Conservation (phyloP, 2,888 invertebrate genomes). For the Drosophila incognita region DNA sequence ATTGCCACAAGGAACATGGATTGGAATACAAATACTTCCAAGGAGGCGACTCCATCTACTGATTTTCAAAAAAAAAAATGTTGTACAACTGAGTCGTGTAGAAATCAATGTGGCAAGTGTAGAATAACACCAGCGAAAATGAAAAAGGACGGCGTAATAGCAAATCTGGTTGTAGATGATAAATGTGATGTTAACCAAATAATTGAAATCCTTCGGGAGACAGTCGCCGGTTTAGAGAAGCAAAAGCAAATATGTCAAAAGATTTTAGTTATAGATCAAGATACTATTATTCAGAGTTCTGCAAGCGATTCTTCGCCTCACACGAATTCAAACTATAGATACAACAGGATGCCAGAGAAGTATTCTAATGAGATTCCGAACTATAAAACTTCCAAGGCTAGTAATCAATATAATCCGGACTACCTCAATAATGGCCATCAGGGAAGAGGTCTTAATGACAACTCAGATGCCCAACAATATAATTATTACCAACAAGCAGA, state of each 20-base stretch:
- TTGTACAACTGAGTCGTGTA: neutral
- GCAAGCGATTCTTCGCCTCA: neutral
- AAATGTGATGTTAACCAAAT: conserved; percentile 48
- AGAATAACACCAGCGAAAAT: conserved; percentile 2
- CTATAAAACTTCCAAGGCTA: neutral
- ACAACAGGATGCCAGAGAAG: too few relatives aligned
- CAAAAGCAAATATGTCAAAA: conserved; percentile 24
- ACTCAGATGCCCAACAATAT: neutral
- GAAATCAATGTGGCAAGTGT: conserved; percentile 1
- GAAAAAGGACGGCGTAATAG: neutral
- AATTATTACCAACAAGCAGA: neutral
- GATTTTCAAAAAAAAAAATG: neutral
- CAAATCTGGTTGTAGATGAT: conserved; percentile 17
- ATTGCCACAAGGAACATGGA: neutral
- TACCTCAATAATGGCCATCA: too few relatives aligned
- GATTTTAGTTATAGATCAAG: neutral
- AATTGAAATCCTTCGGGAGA: conserved; percentile 44
- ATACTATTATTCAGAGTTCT: neutral
- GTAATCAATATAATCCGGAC: neutral
- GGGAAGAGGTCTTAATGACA: neutral
- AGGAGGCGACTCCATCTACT: neutral
- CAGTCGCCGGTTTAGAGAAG: conserved; percentile 41
- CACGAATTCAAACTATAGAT: neutral
- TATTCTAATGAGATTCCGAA: neutral
- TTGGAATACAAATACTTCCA: neutral